A percentile compares a stretch with the other conserved stretches of the same genome.
Conservation (phyloP, 2,113 vertebrate genomes). For the Phocoena phocoena region DNA sequence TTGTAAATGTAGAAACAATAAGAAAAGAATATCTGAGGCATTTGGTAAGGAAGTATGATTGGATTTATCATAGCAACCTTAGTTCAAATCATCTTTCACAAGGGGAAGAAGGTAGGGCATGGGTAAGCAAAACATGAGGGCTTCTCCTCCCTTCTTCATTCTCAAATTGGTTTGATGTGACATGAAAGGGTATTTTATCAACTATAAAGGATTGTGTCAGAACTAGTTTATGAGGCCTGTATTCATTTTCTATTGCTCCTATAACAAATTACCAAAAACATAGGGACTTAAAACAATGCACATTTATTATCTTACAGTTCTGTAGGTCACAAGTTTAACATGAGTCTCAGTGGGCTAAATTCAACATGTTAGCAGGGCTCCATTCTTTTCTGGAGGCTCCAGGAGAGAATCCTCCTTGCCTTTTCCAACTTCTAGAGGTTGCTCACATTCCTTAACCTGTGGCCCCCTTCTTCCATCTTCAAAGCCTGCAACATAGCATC, state of each 20-base stretch:
- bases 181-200: neutral
- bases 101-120: fast-evolving
- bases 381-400: neutral
- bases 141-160: neutral
- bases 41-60: neutral
- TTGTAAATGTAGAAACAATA: neutral
- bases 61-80: neutral
- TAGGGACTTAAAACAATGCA: neutral
- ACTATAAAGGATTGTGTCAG: neutral
- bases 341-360: neutral
- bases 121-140: neutral
- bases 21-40: neutral
- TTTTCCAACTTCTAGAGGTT: neutral
- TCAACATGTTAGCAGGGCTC: neutral
- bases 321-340: neutral
- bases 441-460: neutral
- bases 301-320: neutral
- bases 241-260: neutral
- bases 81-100: neutral
- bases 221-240: neutral
- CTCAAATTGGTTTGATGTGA: neutral
- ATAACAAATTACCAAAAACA: neutral
- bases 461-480: neutral
- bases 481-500: neutral
- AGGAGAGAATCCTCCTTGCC: neutral